Evolutionary conservation across 2,888 invertebrate species (phyloP), one percentile per base, ranked within the genome.

Genomic region (Seladonia tumulorum): DNA sequence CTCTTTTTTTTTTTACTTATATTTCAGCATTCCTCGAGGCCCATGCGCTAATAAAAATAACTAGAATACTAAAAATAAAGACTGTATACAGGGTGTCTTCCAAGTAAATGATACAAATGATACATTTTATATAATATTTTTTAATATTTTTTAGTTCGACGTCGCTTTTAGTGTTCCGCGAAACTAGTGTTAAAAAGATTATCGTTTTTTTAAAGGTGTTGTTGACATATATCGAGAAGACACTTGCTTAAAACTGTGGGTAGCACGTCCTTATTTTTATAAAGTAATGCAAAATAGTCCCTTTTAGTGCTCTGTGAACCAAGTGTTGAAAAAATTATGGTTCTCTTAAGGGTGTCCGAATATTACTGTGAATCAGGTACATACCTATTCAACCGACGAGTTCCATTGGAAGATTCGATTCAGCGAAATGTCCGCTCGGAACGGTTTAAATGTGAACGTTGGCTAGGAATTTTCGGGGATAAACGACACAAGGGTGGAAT

Each of bases 371-470:
- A 22, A 22, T 22, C 22, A 8, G 53, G 53, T 53, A 63, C 63
- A 63, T 63, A 63, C 2, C 25, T 14, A 3, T 12, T 16, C 29
- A 2, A 10, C 39, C 5, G 70, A 42, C 5, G 42, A 10, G 5
- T n/a, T 22, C n/a, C 39, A 42, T 22, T 8, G 70, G n/a, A 22
- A 70, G 42, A 39, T 70, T n/a, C 4, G n/a, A n/a, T 22, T 22
- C 42, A 0, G 35, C 57, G 42, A 16, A 71, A 71, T 25, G 25
- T 76, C n/a, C 29, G 63, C 35, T n/a, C 16, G 76, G 18, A 72
- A 79, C 49, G 53, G 73, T 66, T 82, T 60, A 25, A 81, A 74
- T 29, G 63, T 49, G 42, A 18, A 70, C 79, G 42, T 73, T 53
- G 81, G 68, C 35, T 35, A 57, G 29, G 35, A 45, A 60, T 45